Percentiles rank a stretch among this genome's conserved stretches.
These are phyloP conservation scores for Melanotaenia parkinsoni DNA, from an alignment of 2,797 vertebrate species.

Conservation along the genomic window DNA sequence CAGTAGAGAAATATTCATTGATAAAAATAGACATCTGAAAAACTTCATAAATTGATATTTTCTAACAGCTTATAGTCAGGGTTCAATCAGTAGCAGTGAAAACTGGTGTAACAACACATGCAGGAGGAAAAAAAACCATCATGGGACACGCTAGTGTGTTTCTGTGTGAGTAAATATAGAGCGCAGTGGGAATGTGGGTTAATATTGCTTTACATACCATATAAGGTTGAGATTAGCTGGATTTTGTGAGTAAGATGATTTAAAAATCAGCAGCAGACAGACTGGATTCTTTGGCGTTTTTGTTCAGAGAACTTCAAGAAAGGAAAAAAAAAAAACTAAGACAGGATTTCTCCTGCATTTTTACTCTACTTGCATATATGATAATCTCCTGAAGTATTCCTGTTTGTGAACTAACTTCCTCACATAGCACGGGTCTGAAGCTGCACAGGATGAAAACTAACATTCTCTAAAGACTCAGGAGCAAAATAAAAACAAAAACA, in stretches of 20 bases:
- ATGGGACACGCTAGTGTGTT: conserved; percentile 20
- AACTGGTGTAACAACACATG: conserved; percentile 58
- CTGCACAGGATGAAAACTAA: conserved; percentile 30
- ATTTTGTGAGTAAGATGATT: conserved; percentile 13
- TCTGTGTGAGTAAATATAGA: conserved; percentile 25
- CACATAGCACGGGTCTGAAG: conserved; percentile 11
- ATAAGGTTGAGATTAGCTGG: conserved; percentile 9
- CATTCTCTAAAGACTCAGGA: conserved; percentile 69
- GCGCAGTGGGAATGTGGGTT: conserved; percentile 70
- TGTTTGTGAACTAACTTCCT: conserved; percentile 8
- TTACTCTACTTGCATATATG: conserved; percentile 47
- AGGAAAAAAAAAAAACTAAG: background rate
- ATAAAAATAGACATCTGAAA: conserved; percentile 36
- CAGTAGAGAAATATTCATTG: conserved; percentile 62
- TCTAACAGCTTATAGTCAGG: conserved; percentile 72
- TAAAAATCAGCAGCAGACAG: conserved; percentile 34
- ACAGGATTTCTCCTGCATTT: conserved; percentile 20
- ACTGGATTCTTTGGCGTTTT: conserved; percentile 67
- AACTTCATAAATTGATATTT: conserved; percentile 59
- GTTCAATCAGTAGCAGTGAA: conserved; percentile 66
- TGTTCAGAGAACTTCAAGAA: too few species aligned
- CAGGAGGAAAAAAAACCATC: conserved; percentile 1
- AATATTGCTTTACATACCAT: conserved; percentile 50
- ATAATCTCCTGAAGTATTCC: conserved; percentile 60
- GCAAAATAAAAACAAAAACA: conserved; percentile 16